Evolutionary conservation across 2,797 vertebrate species (phyloP), one percentile per base, ranked within the genome.

Genomic region (Rachycentron canadum): DNA sequence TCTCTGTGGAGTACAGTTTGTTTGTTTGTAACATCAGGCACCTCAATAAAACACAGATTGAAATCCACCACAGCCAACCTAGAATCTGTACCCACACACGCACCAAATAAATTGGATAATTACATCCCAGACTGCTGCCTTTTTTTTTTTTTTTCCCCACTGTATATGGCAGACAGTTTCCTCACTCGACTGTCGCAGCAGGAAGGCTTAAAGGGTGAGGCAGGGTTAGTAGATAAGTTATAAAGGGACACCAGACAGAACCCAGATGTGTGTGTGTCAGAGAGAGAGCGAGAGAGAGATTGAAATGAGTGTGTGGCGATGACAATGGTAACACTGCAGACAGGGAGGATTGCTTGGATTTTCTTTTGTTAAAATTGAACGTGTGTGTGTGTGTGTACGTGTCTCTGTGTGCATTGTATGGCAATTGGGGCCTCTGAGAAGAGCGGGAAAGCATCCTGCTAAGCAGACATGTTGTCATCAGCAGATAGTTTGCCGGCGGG

Each of bases 401-500:
- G 50, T 41, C 1, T 41, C 11, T 41, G 40, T 77, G 73, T 32
- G 47, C 32, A 7, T 57, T 28, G 41, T 55, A 13, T 25, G 21
- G 12, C 25, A 36, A 60, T 11, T n/a, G 56, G 72, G 55, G 70
- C 71, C 81, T 79, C 62, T n/a, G 45, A 80, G 38, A 55, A 67
- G 83, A 73, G 56, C 17, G 14, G 76, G 62, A 41, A 53, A 65
- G 63, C 63, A 32, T 86, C 71, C 84, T 78, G 65, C 68, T 32
- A 38, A 12, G 71, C 88, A 94, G 94, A 95, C 91, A 66, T 92
- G 88, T 88, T 89, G 90, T 94, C 91, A 94, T 95, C 89, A 91
- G 92, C 83, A 86, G 86, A 90, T 89, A 80, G 79, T 83, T 84
- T 52, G 74, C 61, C 67, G 75, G 87, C 56, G 72, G 82, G 86